Base-by-base conservation (phyloP, 2,113 vertebrate species). In the Tyrannus savana region DNA sequence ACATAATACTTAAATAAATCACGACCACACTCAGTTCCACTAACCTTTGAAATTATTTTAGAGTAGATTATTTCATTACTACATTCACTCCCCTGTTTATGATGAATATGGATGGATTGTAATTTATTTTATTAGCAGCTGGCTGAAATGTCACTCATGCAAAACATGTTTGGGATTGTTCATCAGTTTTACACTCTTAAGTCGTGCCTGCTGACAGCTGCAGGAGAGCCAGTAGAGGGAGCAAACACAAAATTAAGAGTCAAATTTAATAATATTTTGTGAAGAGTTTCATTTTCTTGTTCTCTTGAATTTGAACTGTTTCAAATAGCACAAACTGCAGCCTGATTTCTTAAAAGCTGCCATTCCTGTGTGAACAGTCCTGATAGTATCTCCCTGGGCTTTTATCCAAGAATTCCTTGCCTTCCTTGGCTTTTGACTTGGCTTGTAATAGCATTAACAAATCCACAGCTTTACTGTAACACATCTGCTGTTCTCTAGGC, bases 211-310 rank as follows among this genome's bases (percentile, higher is more conserved):
- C 55, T 90, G 30, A 71, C 63, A 75, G 31, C 66, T 77, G 63
- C 64, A 77, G 63, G 76, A 91, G 42, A 91, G 52, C 90, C 96
- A 89, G 85, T 66, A 95, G 91, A 96, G 85, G 89, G 87, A 94
- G 95, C 77, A 95, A 95, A 91, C 15, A 58, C 12, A 15, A 92
- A 77, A 77, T 90, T 64, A 74, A 60, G 42, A 77, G 62, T 74
- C 22, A 69, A 60, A 93, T 87, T 10, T 71, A 52, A 47, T 67
- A 12, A 49, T 86, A 35, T 88, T 93, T 82, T 81, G 60, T 23
- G 53, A 81, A 46, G 21, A 62, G 37, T 81, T 79, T 72, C 9
- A 68, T 72, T 82, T 87, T 72, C 37, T 76, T 91, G 3, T 81
- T 88, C 7, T n/a, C 42, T 84, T 88, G 9, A 39, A 80, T 52